These are phyloP conservation scores for Matsumyia berberina DNA, from an alignment of 2,888 invertebrate species.

Conservation along the genomic window DNA sequence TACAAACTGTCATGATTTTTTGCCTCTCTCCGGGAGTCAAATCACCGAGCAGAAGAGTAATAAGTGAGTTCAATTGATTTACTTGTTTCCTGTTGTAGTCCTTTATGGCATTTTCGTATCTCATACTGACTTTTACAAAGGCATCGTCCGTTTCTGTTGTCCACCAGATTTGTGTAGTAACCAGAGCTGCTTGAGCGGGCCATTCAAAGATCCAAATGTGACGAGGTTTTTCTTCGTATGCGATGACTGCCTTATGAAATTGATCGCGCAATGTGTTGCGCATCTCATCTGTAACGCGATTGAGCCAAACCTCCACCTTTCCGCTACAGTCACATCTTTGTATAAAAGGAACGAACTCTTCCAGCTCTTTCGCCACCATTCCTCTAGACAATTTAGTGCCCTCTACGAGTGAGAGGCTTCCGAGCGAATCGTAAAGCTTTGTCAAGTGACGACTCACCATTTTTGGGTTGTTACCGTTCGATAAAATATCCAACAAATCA, in stretches of 20 bases:
- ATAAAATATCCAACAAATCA: slow-evolving; percentile 92
- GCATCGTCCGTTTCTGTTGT: slow-evolving; percentile 96
- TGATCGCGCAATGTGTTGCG: slow-evolving; percentile 90
- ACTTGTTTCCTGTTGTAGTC: slow-evolving; percentile 96
- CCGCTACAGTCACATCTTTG: slow-evolving; percentile 93
- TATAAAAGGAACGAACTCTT: slow-evolving; percentile 88
- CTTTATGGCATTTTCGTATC: slow-evolving; percentile 95
- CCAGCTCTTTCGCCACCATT: slow-evolving; percentile 95
- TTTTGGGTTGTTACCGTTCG: slow-evolving; percentile 93
- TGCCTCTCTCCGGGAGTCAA: slow-evolving; percentile 93
- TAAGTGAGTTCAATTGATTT: slow-evolving; percentile 92
- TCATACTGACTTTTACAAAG: slow-evolving; percentile 95
- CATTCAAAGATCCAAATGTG: slow-evolving; percentile 97
- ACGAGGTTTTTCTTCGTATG: slow-evolving; percentile 94
- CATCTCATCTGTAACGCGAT: slow-evolving; percentile 94
- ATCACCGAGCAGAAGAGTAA: slow-evolving; percentile 92
- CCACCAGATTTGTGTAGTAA: slow-evolving; percentile 98
- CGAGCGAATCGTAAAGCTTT: slow-evolving; percentile 96
- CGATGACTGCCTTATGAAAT: slow-evolving; percentile 91
- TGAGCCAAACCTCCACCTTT: slow-evolving; percentile 96
- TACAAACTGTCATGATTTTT: slow-evolving; percentile 98
- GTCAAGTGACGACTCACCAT: slow-evolving; percentile 92
- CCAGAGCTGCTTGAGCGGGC: slow-evolving; percentile 95
- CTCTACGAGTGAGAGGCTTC: slow-evolving; percentile 87
- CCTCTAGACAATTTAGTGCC: slow-evolving; percentile 88